phyloP scores from a whole-genome alignment of 2,113 vertebrate genomes.

The Pterophyllum scalare region DNA sequence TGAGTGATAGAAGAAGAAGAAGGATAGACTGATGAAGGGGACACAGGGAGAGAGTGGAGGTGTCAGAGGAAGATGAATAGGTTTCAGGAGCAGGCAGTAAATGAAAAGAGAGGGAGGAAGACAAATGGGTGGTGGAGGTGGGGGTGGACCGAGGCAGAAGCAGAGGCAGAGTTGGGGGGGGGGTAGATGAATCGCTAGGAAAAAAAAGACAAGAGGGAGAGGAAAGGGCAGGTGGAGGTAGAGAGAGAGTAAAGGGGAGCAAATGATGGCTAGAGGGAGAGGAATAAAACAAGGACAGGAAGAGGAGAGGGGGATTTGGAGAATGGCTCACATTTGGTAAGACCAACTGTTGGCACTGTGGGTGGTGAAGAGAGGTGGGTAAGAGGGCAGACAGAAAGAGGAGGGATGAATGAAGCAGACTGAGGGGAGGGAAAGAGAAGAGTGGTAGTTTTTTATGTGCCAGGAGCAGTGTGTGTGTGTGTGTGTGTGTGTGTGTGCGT shows the following conservation, averaged over 20 bases:
- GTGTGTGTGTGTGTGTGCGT: neutral
- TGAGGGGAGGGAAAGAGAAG: neutral
- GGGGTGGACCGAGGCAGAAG: neutral
- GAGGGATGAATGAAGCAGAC: slow-evolving; percentile 12
- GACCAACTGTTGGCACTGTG: slow-evolving; percentile 40
- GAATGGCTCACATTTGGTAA: slow-evolving; percentile 6
- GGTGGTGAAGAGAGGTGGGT: slow-evolving; percentile 27
- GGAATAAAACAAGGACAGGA: slow-evolving; percentile 29
- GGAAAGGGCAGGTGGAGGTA: slow-evolving; percentile 42
- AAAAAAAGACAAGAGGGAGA: slow-evolving; percentile 16
- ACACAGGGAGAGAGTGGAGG: slow-evolving; percentile 1
- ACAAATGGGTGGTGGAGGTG: neutral
- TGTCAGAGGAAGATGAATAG: slow-evolving; percentile 36
- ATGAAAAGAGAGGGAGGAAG: slow-evolving; percentile 19
- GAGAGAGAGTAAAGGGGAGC: slow-evolving; percentile 25
- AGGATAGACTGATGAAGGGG: neutral
- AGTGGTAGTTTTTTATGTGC: slow-evolving; percentile 33
- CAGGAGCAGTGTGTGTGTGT: slow-evolving; percentile 1
- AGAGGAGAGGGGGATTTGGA: slow-evolving; percentile 8
- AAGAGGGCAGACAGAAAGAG: neutral
- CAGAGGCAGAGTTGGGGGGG: neutral
- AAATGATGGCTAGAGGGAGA: slow-evolving; percentile 24
- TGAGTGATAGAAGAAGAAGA: slow-evolving; percentile 33
- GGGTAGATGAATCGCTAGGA: slow-evolving; percentile 25
- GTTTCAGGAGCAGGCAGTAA: slow-evolving; percentile 18